Evolutionary conservation across 2,113 vertebrate species (phyloP).

Genomic region (Stigmatopora argus): DNA sequence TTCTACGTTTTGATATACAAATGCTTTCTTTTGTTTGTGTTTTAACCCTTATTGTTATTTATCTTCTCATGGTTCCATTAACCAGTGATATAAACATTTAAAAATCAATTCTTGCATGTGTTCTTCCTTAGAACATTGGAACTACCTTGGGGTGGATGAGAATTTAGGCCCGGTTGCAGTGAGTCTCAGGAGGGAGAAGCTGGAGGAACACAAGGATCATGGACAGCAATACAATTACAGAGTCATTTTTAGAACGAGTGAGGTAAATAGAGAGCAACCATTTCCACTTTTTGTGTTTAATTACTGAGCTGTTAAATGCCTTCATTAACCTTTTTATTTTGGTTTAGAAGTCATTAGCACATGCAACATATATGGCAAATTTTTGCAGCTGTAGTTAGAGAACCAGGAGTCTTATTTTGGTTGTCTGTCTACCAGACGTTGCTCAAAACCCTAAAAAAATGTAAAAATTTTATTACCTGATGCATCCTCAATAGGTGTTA

Average conservation of each 20-base stretch:
- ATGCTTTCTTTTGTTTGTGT: not conserved
- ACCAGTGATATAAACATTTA: not conserved
- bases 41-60: not conserved
- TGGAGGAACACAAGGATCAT: constrained; percentile 94
- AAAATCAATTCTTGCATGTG: not conserved
- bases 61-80: not conserved
- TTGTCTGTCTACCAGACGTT: constrained; percentile 16
- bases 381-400: not conserved
- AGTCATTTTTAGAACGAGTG: constrained; percentile 94
- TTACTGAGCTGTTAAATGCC: not conserved
- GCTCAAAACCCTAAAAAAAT: constrained; percentile 5
- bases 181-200: constrained; percentile 92
- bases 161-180: constrained; percentile 94
- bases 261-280: constrained; percentile 69
- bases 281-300: not conserved
- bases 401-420: not conserved
- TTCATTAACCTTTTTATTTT: not conserved
- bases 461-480: constrained; percentile 3
- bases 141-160: constrained; percentile 96
- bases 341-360: constrained; percentile 25
- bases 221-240: constrained; percentile 93
- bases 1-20: not conserved
- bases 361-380: constrained; percentile 21
- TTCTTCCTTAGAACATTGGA: constrained; percentile 87
- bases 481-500: not conserved